These are phyloP conservation scores for Seriola aureovittata DNA, from an alignment of 2,113 vertebrate species.

Conservation along the genomic window DNA sequence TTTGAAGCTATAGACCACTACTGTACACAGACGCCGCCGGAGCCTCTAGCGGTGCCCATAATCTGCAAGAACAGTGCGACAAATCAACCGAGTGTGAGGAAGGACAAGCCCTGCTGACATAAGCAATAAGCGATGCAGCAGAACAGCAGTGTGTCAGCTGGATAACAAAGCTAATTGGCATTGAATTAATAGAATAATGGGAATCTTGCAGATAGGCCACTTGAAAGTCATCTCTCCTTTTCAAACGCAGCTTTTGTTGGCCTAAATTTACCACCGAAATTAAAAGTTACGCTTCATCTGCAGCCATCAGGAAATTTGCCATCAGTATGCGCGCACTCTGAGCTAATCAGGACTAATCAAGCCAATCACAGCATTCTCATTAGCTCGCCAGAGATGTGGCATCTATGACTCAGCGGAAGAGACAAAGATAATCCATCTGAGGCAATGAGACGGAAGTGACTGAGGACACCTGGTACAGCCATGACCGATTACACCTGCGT, in stretches of 20 bases:
- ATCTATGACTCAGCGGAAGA: constrained; percentile 51
- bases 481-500: constrained; percentile 22
- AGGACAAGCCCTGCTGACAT: constrained; percentile 39
- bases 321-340: constrained; percentile 22
- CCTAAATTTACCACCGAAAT: constrained; percentile 36
- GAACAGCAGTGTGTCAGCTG: constrained; percentile 32
- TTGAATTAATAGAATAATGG: constrained; percentile 60
- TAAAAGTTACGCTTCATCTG: constrained; percentile 53
- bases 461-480: constrained; percentile 56
- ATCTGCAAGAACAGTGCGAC: constrained; percentile 39
- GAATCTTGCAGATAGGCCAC: constrained; percentile 39
- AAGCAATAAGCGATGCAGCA: constrained; percentile 39
- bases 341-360: constrained; percentile 68
- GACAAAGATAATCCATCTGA: constrained; percentile 44
- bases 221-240: constrained; percentile 57
- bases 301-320: constrained; percentile 47
- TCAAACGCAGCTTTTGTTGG: constrained; percentile 44
- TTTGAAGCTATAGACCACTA: constrained; percentile 32
- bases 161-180: constrained; percentile 63
- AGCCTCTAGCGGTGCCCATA: background rate
- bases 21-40: background rate
- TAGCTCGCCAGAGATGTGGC: constrained; percentile 36
- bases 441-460: constrained; percentile 26
- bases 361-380: constrained; percentile 39
- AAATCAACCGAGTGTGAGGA: constrained; percentile 44